These are phyloP conservation scores for Pedetes capensis DNA, from an alignment of 2,113 vertebrate species.

Conservation along the genomic window DNA sequence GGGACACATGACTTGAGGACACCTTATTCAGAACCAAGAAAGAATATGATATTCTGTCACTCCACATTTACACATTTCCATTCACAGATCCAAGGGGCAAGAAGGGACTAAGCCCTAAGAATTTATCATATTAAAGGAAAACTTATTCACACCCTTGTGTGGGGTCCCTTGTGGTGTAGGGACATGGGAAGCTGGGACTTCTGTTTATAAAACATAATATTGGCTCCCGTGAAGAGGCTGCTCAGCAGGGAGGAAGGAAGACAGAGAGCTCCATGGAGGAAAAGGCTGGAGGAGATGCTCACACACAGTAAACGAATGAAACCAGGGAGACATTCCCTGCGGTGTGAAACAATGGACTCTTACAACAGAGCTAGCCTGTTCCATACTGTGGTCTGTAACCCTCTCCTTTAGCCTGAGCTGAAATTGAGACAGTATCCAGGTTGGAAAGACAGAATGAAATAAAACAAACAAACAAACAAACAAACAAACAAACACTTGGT, in stretches of 20 bases:
- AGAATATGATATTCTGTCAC: background rate
- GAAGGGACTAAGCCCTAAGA: background rate
- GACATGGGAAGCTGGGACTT: background rate
- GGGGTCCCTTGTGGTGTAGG: background rate
- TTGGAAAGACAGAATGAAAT: background rate
- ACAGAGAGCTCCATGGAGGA: background rate
- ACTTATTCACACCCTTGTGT: background rate
- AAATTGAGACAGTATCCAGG: background rate
- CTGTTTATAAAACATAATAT: background rate
- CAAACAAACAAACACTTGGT: background rate
- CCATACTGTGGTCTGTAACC: no score
- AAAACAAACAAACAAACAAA: no score
- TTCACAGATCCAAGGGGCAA: background rate
- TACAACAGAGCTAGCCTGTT: background rate
- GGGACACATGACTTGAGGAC: background rate
- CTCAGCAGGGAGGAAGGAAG: background rate
- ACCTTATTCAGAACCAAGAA: background rate
- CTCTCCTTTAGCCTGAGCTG: background rate
- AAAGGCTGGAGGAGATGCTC: background rate
- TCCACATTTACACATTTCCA: background rate
- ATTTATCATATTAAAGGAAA: background rate
- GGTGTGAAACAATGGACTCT: background rate
- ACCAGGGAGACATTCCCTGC: rapidly evolving
- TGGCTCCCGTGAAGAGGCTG: background rate
- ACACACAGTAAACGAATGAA: no score